Percentiles rank a stretch among this genome's conserved stretches.
Evolutionary conservation across 1,140 invertebrate species (phyloP).

Genomic region (Bombus difficillimus): DNA sequence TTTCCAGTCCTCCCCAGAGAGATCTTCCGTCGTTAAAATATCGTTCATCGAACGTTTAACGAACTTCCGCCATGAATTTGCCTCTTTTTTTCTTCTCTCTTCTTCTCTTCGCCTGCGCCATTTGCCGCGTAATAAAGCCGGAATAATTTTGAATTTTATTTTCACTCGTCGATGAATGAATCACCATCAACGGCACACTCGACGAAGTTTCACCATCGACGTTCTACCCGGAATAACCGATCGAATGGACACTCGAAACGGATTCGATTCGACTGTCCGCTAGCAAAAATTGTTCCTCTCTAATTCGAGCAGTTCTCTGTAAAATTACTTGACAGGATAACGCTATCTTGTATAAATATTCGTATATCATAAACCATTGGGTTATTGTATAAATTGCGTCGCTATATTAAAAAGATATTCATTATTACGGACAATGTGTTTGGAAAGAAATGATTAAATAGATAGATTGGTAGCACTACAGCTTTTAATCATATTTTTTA

Average conservation of each 20-base stretch:
- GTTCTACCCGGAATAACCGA: background rate
- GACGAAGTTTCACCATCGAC: conserved; percentile 8
- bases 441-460: no score
- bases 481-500: no score
- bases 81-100: background rate
- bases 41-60: conserved; percentile 45
- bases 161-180: background rate
- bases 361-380: background rate
- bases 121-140: conserved; percentile 24
- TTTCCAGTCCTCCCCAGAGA: background rate
- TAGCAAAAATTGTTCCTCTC: background rate
- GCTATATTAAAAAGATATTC: no score
- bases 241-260: background rate
- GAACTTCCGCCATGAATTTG: conserved; percentile 3
- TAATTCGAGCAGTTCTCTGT: no score
- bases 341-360: background rate
- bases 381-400: no score
- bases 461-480: no score
- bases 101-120: background rate
- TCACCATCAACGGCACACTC: background rate
- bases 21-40: conserved; percentile 26
- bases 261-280: background rate
- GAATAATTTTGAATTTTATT: conserved; percentile 40
- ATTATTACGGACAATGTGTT: no score
- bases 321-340: background rate